Base-by-base conservation (phyloP, 2,888 invertebrate species). In the Arge pagana region DNA sequence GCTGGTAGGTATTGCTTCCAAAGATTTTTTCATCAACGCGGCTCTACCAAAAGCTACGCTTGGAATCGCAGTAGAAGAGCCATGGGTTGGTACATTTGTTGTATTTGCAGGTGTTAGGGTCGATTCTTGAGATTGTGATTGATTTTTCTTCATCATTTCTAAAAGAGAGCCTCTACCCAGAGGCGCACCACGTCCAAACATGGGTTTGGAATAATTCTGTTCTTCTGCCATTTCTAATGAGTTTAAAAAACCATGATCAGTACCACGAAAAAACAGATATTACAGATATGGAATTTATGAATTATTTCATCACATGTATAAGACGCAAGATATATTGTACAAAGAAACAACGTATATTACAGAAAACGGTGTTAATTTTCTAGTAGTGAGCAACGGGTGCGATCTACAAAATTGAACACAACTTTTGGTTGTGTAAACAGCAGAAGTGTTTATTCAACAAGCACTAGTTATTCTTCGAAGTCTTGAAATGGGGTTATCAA, bases 61-160 rank as follows among this genome's bases (percentile, higher is more conserved):
- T 24, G 33, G 45, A 15, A 6, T 23, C n/a, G 23, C 10, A 45
- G 45, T 8, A 5, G 10, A 10, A 13, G 33, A 3, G 16, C 2
- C 11, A 33, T 21, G 33, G 3, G 13, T n/a, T 8, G 23, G 15
- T 33, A 8, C 7, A 16, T 15, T 23, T 6, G 2, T 33, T 13
- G 21, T 13, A 11, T 15, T 33, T 26, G 45, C 8, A 10, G 30
- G 13, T n/a, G 16, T 4, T 4, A 3, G 31, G 2, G 33, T 4
- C 21, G 48, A 24, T 6, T 41, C 49, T 4, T 36, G 8, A 28
- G n/a, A 15, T 10, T 30, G 15, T 23, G 39, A 21, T 10, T 45
- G 36, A n/a, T n/a, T n/a, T 23, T 45, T 50, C 24, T 31, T 61
- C 24, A 65, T 41, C 48, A 58, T 48, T 15, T 64, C 61, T 1